Base-by-base conservation (phyloP, 2,888 invertebrate species). In the Periphyllus acericola region DNA sequence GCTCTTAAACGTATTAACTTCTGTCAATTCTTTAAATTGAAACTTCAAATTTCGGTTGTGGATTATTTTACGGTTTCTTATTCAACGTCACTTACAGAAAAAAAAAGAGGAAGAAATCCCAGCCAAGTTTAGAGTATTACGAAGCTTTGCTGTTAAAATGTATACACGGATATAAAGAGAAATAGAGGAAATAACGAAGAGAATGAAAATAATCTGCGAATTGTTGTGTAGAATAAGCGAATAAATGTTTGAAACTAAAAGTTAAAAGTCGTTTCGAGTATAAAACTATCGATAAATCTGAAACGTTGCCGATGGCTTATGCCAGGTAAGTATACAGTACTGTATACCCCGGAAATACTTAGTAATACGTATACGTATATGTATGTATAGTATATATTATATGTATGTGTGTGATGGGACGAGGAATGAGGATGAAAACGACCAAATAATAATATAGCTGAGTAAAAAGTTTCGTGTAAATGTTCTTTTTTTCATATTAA, bases 271-370 rank as follows among this genome's bases (percentile, higher is more conserved):
- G 68, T 71, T 71, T 71, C 40, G 46, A 32, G 46, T 46, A 71
- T 21, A 81, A 46, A 81, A 81, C 81, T 81, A 81, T 66, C 32
- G 80, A 81, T 81, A 81, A 81, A 68, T 40, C 40, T 29, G 29
- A 40, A 40, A 60, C 55, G 34, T 52, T 46, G 32, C 46, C 40
- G 52, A 34, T 60, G 25, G 21, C 21, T 25, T 60, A 60, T 60
- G 21, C 60, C 29, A n/a, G 68, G 68, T 68, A n/a, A 29, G 68
- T 60, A 21, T 60, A 21, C 21, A 55, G 66, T 66, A 66, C 68
- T 25, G 66, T 3, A 66, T 8, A 46, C 55, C 11, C n/a, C 66
- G 66, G 40, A 66, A 66, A 66, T n/a, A 66, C n/a, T n/a, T 25
- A n/a, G 9, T 66, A 68, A 5, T 21, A 68, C 1, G 17, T n/a